Base-by-base conservation (phyloP, 2,888 invertebrate genomes). In the Andrena hattorfiana region DNA sequence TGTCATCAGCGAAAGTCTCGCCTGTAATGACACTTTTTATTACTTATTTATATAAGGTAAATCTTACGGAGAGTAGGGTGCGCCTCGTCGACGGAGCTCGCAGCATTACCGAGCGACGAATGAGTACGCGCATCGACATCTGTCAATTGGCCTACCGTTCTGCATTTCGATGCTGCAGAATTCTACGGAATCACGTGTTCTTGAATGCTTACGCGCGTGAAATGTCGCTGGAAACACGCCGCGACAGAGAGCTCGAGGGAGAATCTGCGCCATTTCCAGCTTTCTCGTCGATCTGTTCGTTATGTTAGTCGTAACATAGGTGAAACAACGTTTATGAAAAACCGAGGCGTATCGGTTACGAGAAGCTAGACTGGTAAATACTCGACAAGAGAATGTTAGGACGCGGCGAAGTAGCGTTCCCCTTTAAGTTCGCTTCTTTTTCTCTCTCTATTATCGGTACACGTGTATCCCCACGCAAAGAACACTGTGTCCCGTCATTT, bases 21-120 rank as follows among this genome's bases (percentile, higher is more conserved):
- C 8, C 8, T 6, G 5, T 51, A 42, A 60, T 20, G 49, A 26
- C 5, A 68, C 49, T 76, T 68, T 49, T 78, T 67, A 32, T 20
- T 49, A 35, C 30, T 51, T 71, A 71, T 71, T 71, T 80, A 70
- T 66, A n/a, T 66, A 77, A 49, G 49, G 8, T 54, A 67, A 67
- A 72, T 71, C 48, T 78, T 80, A 13, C 26, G 48, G 16, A 26
- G 10, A 26, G 10, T 67, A 48, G 23, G 13, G 66, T 28, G 64
- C 64, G 35, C 48, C 56, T 56, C 60, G 56, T 16, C 30, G 6
- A 7, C 8, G n/a, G 10, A 30, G n/a, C 42, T 23, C 56, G n/a
- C 28, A 42, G 28, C 28, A 59, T 20, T 28, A 7, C 20, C 59
- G 28, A 48, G 35, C 42, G 59, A 48, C 69, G 69, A 56, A 35